phyloP scores from a whole-genome alignment of 1,140 invertebrate genomes.

The Scaptodrosophila lebanonensis region DNA sequence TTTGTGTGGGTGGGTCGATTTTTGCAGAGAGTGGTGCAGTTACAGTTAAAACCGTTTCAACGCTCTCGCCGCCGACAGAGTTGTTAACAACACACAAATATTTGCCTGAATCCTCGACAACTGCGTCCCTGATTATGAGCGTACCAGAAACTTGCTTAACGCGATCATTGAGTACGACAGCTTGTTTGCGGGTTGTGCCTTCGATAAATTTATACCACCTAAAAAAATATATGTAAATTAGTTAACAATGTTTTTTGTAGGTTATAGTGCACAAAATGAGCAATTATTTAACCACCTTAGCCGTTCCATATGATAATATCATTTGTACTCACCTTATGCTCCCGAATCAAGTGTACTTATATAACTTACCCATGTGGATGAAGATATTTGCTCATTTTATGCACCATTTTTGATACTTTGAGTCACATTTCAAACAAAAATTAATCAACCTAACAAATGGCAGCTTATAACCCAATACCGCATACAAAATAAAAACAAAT shows the following conservation, averaged over 20 bases:
- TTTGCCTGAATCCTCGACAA: conserved; percentile 94
- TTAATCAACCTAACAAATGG: conserved; percentile 28
- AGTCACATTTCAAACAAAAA: background rate
- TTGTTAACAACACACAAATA: conserved; percentile 97
- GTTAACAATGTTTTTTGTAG: conserved; percentile 1
- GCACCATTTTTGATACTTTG: conserved; percentile 20
- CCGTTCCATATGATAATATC: no score
- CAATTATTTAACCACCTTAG: no score
- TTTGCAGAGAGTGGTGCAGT: conserved; percentile 91
- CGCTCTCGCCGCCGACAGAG: conserved; percentile 93
- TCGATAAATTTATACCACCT: conserved; percentile 97
- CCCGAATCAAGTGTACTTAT: no score
- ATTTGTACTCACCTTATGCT: no score
- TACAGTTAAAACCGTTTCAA: conserved; percentile 94
- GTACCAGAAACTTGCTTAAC: conserved; percentile 96
- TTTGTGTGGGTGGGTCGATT: conserved; percentile 93
- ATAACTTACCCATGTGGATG: conserved; percentile 36
- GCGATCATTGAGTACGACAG: conserved; percentile 89
- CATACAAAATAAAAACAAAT: no score
- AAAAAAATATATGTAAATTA: conserved; percentile 69
- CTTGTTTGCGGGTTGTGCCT: conserved; percentile 88
- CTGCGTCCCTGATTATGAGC: conserved; percentile 92
- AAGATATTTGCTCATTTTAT: conserved; percentile 43
- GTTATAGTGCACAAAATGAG: conserved; percentile 48
- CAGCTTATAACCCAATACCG: background rate